A percentile compares a stretch with the other conserved stretches of the same genome.
These are phyloP conservation scores for Phenganax stokvisi DNA, from an alignment of 92 coral and sea anemone genomes.

Conservation along the genomic window DNA sequence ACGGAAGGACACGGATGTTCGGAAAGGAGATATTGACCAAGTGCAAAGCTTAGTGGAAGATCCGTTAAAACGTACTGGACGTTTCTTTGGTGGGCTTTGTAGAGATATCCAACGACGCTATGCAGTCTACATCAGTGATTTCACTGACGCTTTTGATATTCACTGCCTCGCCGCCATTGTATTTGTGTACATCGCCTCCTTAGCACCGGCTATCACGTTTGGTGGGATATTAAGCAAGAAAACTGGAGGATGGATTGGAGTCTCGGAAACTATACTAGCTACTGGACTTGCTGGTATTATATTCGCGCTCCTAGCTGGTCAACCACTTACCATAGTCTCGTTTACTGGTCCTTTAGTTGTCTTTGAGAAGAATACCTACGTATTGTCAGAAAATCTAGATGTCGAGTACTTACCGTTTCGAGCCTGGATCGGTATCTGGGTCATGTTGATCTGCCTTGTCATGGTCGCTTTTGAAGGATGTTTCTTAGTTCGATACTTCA, in stretches of 20 bases:
- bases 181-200: constrained; percentile 89
- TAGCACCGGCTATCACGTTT: constrained; percentile 92
- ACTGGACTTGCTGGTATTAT: constrained; percentile 79
- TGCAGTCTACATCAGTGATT: constrained; percentile 67
- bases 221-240: constrained; percentile 88
- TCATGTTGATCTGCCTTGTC: constrained; percentile 83
- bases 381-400: constrained; percentile 55
- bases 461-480: constrained; percentile 95
- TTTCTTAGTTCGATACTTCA: constrained; percentile 80
- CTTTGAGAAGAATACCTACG: constrained; percentile 79
- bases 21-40: constrained; percentile 32
- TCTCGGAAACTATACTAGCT: constrained; percentile 84
- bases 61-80: constrained; percentile 75
- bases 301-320: constrained; percentile 88
- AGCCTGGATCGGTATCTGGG: constrained; percentile 99
- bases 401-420: constrained; percentile 91
- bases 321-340: constrained; percentile 87
- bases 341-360: constrained; percentile 90
- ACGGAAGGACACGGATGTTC: constrained; percentile 47
- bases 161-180: constrained; percentile 78
- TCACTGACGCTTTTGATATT: constrained; percentile 75
- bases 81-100: constrained; percentile 86
- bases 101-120: constrained; percentile 76
- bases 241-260: constrained; percentile 94
- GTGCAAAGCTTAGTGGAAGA: constrained; percentile 54